Evolutionary conservation across 2,888 invertebrate species (phyloP), one percentile per base, ranked within the genome.

Genomic region (Dendrolimus houi): DNA sequence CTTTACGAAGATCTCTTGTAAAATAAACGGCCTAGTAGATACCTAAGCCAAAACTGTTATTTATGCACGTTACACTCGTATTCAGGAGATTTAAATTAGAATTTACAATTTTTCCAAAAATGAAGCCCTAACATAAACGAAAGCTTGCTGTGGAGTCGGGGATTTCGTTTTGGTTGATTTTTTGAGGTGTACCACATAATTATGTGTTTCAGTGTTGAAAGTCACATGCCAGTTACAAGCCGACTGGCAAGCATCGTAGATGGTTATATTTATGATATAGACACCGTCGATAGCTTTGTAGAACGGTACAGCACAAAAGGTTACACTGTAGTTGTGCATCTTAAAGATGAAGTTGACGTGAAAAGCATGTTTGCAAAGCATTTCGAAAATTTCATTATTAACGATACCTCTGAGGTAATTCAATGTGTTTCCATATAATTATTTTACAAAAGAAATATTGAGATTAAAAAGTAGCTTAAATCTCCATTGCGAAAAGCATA

Each of bases 291-390:
- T 60, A 66, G 67, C 0, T 62, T 87, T 53, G 73, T 85, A 13
- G 74, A 66, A 7, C 74, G 85, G 1, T 80, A 87, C 71, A 79
- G 83, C 64, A 62, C 63, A 14, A 68, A 65, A 52, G 88, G 88
- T 0, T 85, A 74, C 66, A 87, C 87, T 0, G 85, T 84, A 1
- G 88, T 85, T 17, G 71, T 87, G 10, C 84, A 88, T 56, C 70
- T 88, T 9, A 87, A 87, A 62, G 76, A 84, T 58, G 82, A 84
- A 42, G 70, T 83, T 40, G 66, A 85, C 55, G 67, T 83, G 29
- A 1, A 13, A 0, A 13, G 2, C 1, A 76, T 87, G 71, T 85
- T 88, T 61, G 57, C 60, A 0, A 59, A 59, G 7, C 70, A 85
- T 60, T 89, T 88, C 66, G 60, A 52, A 1, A 47, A 57, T 1